phyloP scores from a whole-genome alignment of 2,888 invertebrate species.

The Cistogaster globosa region DNA sequence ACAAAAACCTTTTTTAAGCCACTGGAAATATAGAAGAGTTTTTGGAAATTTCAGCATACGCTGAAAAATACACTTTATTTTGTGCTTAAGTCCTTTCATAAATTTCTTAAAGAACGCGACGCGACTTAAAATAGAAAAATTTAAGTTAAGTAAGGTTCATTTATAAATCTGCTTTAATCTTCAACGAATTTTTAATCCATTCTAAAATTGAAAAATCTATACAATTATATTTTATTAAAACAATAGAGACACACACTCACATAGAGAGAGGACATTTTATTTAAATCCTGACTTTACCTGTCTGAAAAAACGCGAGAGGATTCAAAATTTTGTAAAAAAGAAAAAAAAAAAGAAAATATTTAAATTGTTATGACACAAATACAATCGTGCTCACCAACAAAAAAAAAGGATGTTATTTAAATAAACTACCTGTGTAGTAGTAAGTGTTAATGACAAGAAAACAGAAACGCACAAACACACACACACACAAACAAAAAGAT shows the following conservation, averaged over 20 bases:
- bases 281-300: slow-evolving; percentile 50
- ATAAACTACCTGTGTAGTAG: slow-evolving; percentile 34
- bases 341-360: neutral
- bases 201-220: slow-evolving; percentile 51
- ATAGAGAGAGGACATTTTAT: neutral
- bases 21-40: neutral
- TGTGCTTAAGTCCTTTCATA: slow-evolving; percentile 29
- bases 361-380: slow-evolving; percentile 1
- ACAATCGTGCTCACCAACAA: neutral
- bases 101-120: slow-evolving; percentile 38
- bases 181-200: slow-evolving; percentile 53
- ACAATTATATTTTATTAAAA: slow-evolving; percentile 11
- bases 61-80: slow-evolving; percentile 11
- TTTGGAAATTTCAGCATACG: slow-evolving; percentile 5
- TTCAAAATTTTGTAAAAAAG: neutral
- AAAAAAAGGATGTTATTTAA: slow-evolving; percentile 19
- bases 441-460: neutral
- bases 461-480: slow-evolving; percentile 7
- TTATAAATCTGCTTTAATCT: slow-evolving; percentile 42
- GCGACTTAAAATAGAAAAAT: slow-evolving; percentile 21
- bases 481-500: neutral
- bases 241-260: neutral
- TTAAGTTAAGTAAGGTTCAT: slow-evolving; percentile 45
- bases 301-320: slow-evolving; percentile 39
- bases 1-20: slow-evolving; percentile 7